Percentiles rank a stretch among this genome's conserved stretches.
These are phyloP conservation scores for Ophioderma brevispina DNA, from an alignment of 35 echinoderm and acorn worm genomes.

Conservation along the genomic window DNA sequence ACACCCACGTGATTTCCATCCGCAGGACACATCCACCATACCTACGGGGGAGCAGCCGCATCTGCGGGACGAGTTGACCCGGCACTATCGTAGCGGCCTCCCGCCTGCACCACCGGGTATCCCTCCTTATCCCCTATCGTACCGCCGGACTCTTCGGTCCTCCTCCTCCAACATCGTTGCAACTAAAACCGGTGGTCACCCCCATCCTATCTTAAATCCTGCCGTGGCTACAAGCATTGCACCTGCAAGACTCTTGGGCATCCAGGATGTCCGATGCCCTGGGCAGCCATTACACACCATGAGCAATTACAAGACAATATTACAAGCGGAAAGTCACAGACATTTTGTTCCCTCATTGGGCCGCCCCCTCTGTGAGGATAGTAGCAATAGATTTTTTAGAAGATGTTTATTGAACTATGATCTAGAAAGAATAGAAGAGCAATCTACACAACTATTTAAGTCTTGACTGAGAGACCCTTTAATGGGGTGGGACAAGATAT, in stretches of 20 bases:
- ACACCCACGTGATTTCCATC: slow-evolving; percentile 98
- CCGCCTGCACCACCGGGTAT: neutral
- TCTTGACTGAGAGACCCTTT: too few species aligned
- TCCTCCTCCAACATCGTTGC: slow-evolving; percentile 21
- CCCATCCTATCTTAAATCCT: neutral
- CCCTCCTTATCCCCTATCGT: slow-evolving; percentile 6
- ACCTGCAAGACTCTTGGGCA: neutral
- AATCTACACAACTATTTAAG: too few species aligned
- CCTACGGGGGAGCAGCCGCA: slow-evolving; percentile 52
- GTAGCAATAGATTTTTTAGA: too few species aligned
- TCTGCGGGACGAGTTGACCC: neutral
- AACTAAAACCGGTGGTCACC: neutral
- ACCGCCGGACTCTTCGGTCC: neutral
- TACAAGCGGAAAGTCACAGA: neutral
- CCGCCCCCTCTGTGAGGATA: neutral
- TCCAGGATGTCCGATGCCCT: neutral
- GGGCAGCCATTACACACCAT: neutral
- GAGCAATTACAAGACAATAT: neutral
- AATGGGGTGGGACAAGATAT: too few species aligned
- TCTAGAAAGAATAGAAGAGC: too few species aligned
- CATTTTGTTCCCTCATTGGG: neutral
- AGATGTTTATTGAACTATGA: too few species aligned
- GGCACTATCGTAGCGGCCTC: neutral
- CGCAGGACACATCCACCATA: slow-evolving; percentile 94
- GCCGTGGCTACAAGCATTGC: neutral